phyloP scores from a whole-genome alignment of 2,113 vertebrate species.

The Grammatotria lemairii region DNA sequence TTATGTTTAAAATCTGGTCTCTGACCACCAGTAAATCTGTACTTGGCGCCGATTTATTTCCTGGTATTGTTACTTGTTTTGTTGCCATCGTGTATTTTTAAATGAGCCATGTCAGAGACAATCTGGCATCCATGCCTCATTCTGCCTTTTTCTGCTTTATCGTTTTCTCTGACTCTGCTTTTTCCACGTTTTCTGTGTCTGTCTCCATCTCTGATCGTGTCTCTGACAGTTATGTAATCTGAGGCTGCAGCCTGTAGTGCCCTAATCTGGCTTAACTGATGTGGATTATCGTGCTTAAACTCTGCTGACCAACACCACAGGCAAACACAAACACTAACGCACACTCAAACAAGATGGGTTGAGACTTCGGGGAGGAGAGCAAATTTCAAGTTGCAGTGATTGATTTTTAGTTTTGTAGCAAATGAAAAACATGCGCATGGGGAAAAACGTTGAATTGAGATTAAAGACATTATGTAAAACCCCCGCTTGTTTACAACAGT shows the following conservation, averaged over 20 bases:
- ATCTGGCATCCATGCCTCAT: not conserved
- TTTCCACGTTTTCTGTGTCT: not conserved
- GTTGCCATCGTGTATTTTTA: not conserved
- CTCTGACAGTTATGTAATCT: slow-evolving; percentile 40
- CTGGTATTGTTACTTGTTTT: not conserved
- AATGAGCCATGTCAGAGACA: not conserved
- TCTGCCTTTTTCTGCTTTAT: not conserved
- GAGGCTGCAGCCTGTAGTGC: not conserved
- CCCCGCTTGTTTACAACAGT: not conserved
- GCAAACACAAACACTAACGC: not conserved
- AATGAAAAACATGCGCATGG: not conserved
- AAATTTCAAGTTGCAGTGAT: not conserved
- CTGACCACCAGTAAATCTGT: not conserved
- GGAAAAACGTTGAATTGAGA: not conserved
- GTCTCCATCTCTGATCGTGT: not conserved
- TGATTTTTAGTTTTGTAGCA: not conserved
- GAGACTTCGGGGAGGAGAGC: not conserved
- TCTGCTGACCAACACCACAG: slow-evolving; percentile 5
- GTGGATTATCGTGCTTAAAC: slow-evolving; percentile 49
- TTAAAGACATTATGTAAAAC: not conserved
- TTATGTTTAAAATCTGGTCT: not conserved
- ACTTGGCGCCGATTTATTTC: not conserved
- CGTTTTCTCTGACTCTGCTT: not conserved
- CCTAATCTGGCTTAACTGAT: slow-evolving; percentile 59
- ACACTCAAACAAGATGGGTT: not conserved